Percentiles rank a stretch among this genome's conserved stretches.
Evolutionary conservation across 2,888 invertebrate genomes (phyloP).

Genomic region (Onthophagus sagittarius): DNA sequence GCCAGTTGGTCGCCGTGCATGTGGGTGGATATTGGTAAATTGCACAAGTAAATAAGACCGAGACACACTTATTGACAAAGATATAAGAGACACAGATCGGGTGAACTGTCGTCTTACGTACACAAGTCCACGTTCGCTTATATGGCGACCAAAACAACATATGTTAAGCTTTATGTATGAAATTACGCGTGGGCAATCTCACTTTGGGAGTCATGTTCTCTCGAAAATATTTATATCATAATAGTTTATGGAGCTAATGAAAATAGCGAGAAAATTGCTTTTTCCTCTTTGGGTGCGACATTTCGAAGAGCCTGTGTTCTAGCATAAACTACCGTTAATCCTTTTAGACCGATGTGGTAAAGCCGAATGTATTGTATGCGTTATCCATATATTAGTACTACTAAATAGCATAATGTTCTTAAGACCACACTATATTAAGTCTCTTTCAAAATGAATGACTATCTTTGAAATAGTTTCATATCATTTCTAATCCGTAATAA

Average conservation of each 20-base stretch:
- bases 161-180: background rate
- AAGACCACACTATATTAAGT: background rate
- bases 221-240: background rate
- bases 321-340: background rate
- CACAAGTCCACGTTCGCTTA: background rate
- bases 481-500: background rate
- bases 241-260: background rate
- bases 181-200: background rate
- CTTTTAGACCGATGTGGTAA: background rate
- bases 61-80: slow-evolving; percentile 12
- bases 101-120: background rate
- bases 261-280: background rate
- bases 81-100: slow-evolving; percentile 3
- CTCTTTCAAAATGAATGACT: background rate
- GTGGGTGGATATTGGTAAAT: slow-evolving; percentile 14
- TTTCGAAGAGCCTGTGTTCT: background rate
- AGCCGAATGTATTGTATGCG: background rate
- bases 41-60: slow-evolving; percentile 13
- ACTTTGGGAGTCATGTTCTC: background rate
- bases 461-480: background rate
- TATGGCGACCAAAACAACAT: background rate
- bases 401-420: background rate
- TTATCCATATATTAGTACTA: background rate
- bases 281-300: background rate
- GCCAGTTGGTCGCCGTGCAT: slow-evolving; percentile 1